Evolutionary conservation across 2,888 invertebrate species (phyloP).

Genomic region (Phalera bucephala): DNA sequence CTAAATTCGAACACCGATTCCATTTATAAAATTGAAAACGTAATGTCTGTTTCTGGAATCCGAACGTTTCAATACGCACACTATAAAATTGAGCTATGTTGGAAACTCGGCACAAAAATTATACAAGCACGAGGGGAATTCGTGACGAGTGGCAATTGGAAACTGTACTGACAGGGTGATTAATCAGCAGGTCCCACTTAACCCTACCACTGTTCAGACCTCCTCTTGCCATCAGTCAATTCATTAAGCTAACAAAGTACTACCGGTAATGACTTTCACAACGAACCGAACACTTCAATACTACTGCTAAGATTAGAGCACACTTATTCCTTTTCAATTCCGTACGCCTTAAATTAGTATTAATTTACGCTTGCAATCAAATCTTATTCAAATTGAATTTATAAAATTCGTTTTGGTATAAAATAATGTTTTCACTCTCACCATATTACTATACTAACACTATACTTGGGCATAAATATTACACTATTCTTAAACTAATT

Average conservation of each 20-base stretch:
- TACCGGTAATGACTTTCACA: constrained; percentile 76
- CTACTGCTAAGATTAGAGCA: constrained; percentile 49
- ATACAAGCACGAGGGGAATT: constrained; percentile 56
- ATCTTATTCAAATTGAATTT: background rate
- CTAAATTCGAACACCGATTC: constrained; percentile 21
- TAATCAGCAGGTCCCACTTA: constrained; percentile 80
- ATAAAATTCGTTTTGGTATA: no score
- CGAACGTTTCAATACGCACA: constrained; percentile 23
- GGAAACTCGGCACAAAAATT: constrained; percentile 47
- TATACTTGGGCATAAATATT: no score
- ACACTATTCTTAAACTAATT: no score
- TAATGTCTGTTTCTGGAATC: constrained; percentile 31
- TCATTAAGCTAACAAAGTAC: constrained; percentile 82
- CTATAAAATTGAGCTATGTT: constrained; percentile 28
- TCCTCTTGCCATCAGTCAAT: constrained; percentile 79
- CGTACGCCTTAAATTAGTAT: constrained; percentile 22
- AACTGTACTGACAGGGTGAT: constrained; percentile 79
- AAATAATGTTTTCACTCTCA: no score
- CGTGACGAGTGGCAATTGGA: constrained; percentile 77
- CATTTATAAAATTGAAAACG: constrained; percentile 43
- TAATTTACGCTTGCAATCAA: constrained; percentile 6
- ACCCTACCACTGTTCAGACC: constrained; percentile 77
- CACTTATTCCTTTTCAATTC: constrained; percentile 37
- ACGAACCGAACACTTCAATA: constrained; percentile 59
- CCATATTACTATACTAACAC: no score